These are phyloP conservation scores for Drosophila bocqueti DNA, from an alignment of 1,140 invertebrate species.

Conservation along the genomic window DNA sequence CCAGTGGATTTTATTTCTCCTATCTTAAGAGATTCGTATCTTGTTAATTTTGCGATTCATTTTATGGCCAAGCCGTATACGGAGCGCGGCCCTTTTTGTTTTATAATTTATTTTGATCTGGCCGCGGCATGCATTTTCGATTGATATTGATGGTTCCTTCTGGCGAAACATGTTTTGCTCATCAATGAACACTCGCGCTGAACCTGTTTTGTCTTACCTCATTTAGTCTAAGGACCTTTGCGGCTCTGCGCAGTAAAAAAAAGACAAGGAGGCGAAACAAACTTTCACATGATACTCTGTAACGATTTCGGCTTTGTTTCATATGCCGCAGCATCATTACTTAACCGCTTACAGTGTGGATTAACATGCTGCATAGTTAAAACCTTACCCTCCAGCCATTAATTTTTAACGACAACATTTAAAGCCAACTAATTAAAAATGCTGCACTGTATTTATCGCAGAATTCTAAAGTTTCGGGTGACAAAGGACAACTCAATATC, in stretches of 20 bases:
- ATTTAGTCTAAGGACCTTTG: slow-evolving; percentile 44
- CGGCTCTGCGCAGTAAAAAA: slow-evolving; percentile 13
- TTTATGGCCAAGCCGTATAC: slow-evolving; percentile 47
- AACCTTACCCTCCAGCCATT: slow-evolving; percentile 1
- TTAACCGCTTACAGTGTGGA: slow-evolving; percentile 16
- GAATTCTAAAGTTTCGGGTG: slow-evolving; percentile 22
- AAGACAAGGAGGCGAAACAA: slow-evolving; percentile 44
- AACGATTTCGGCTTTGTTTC: slow-evolving; percentile 43
- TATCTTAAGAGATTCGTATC: slow-evolving; percentile 56
- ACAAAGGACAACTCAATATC: slow-evolving; percentile 32
- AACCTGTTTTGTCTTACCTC: slow-evolving; percentile 41
- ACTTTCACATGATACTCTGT: slow-evolving; percentile 40
- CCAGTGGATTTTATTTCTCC: slow-evolving; percentile 55
- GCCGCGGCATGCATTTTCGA: slow-evolving; percentile 58
- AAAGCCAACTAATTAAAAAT: slow-evolving; percentile 11
- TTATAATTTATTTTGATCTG: slow-evolving; percentile 60
- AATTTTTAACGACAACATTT: slow-evolving; percentile 20
- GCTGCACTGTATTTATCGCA: slow-evolving; percentile 11
- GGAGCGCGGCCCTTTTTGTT: slow-evolving; percentile 52
- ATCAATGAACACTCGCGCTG: slow-evolving; percentile 46
- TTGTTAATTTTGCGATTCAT: slow-evolving; percentile 59
- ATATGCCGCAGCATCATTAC: slow-evolving; percentile 38
- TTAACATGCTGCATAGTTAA: slow-evolving; percentile 19
- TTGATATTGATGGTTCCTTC: slow-evolving; percentile 61
- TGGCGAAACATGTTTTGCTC: slow-evolving; percentile 54